Percentiles rank a stretch among this genome's conserved stretches.
phyloP scores from a whole-genome alignment of 2,888 invertebrate species.

The Xylota segnis region DNA sequence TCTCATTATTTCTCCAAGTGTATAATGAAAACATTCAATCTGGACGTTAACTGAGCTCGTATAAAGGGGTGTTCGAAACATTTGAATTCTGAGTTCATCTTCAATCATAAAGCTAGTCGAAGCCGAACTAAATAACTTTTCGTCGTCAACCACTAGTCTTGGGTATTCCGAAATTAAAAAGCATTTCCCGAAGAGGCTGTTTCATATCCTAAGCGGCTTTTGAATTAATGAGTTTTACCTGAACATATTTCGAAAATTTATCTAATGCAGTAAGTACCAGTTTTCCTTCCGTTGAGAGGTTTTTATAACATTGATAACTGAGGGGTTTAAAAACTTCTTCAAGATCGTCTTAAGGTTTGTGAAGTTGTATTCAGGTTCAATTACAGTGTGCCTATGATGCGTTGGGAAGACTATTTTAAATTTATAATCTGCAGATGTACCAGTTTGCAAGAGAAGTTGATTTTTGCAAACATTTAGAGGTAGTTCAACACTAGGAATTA shows the following conservation, averaged over 20 bases:
- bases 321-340: constrained; percentile 50
- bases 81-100: constrained; percentile 19
- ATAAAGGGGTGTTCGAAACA: constrained; percentile 28
- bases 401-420: too few species aligned
- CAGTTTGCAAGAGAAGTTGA: too few species aligned
- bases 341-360: constrained; percentile 26
- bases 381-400: too few species aligned
- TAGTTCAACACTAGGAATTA: constrained; percentile 25
- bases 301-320: constrained; percentile 45
- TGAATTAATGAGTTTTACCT: constrained; percentile 14
- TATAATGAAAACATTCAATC: constrained; percentile 55
- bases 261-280: neutral
- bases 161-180: constrained; percentile 5
- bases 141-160: constrained; percentile 50
- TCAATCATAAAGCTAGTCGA: constrained; percentile 45
- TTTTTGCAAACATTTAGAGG: constrained; percentile 50
- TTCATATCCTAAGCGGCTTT: constrained; percentile 15
- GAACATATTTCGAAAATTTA: constrained; percentile 8
- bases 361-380: too few species aligned
- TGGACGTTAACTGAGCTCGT: constrained; percentile 48
- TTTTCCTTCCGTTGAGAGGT: constrained; percentile 20
- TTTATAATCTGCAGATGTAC: too few species aligned
- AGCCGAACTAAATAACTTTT: constrained; percentile 37
- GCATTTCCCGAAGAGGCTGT: constrained; percentile 16
- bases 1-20: neutral